phyloP scores from a whole-genome alignment of 2,797 vertebrate species.

The Acanthurus lineatus region DNA sequence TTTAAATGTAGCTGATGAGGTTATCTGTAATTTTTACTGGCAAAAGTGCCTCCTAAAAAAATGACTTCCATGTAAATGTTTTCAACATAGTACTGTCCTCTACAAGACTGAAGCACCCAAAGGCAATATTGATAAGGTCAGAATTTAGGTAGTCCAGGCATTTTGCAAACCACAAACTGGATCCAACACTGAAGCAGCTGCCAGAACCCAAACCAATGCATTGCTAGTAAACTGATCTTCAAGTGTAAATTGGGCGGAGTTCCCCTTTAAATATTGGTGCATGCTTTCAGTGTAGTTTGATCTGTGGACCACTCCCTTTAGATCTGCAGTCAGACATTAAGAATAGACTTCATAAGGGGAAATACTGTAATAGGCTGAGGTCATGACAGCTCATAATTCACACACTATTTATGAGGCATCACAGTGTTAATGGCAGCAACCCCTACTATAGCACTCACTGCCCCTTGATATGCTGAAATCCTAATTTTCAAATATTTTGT shows the following conservation, averaged over 20 bases:
- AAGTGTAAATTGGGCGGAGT: conserved; percentile 23
- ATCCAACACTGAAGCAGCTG: neutral
- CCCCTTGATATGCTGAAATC: neutral
- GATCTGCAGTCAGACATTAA: conserved; percentile 48
- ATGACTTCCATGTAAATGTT: neutral
- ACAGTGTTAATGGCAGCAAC: conserved; percentile 2
- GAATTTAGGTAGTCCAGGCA: neutral
- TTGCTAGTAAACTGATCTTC: neutral
- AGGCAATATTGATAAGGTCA: neutral
- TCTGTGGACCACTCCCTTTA: conserved; percentile 13
- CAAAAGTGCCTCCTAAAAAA: neutral
- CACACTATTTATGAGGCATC: conserved; percentile 47
- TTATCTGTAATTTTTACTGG: too few species aligned
- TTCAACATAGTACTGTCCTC: neutral
- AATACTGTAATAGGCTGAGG: conserved; percentile 33
- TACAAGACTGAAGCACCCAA: neutral
- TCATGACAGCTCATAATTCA: conserved; percentile 58
- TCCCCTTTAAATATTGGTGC: conserved; percentile 2
- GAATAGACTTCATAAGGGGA: conserved; percentile 37
- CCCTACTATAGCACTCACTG: neutral
- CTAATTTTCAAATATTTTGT: neutral
- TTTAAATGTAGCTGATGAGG: too few species aligned
- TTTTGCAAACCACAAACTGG: neutral
- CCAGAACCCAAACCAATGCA: neutral
- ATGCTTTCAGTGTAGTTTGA: conserved; percentile 29